Evolutionary conservation across 2,113 vertebrate species (phyloP).

Genomic region (Calidris pygmaea): DNA sequence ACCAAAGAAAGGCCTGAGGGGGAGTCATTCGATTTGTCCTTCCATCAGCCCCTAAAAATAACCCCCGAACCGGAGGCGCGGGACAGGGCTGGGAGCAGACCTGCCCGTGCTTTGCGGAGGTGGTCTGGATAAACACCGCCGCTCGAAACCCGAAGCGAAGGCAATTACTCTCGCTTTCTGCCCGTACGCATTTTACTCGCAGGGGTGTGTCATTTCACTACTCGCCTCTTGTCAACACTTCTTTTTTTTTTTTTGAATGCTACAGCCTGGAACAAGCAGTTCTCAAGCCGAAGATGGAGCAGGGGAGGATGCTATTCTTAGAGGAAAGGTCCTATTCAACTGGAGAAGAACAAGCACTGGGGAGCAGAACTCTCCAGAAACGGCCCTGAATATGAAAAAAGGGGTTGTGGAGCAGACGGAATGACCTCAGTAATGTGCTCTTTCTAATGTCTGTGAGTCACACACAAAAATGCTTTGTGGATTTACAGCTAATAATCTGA

Average conservation of each 20-base stretch:
- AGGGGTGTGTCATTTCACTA: constrained; percentile 30
- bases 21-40: neutral
- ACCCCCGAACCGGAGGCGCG: neutral
- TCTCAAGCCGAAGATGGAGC: constrained; percentile 35
- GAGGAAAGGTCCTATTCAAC: constrained; percentile 52
- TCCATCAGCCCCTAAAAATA: neutral
- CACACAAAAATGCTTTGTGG: constrained; percentile 15
- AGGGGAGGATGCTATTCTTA: constrained; percentile 62
- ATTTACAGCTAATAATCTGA: constrained; percentile 40
- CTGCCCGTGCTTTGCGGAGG: fast-evolving
- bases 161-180: neutral
- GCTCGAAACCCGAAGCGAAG: fast-evolving
- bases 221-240: constrained; percentile 17
- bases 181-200: neutral
- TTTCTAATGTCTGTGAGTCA: constrained; percentile 36
- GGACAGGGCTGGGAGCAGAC: neutral
- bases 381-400: neutral
- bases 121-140: neutral
- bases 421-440: constrained; percentile 43
- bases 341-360: neutral
- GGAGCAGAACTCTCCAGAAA: constrained; percentile 49
- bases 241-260: neutral
- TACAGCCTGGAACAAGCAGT: constrained; percentile 54
- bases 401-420: neutral
- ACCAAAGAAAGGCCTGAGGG: neutral